These are phyloP conservation scores for Myotis brandtii DNA, from an alignment of 2,113 vertebrate species.

Conservation along the genomic window DNA sequence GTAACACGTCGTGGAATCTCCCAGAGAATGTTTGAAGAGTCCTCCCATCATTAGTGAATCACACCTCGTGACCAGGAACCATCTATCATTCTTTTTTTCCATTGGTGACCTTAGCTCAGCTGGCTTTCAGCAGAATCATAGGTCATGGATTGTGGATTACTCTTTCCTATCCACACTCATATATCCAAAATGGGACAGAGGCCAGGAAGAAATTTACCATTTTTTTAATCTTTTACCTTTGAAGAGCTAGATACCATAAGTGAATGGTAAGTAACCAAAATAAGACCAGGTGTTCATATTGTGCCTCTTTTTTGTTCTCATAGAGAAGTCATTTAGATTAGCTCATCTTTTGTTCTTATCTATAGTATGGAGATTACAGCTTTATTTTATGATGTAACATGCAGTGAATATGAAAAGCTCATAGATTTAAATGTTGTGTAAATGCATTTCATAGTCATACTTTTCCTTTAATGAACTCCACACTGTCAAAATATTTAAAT, in stretches of 20 bases:
- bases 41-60: background rate
- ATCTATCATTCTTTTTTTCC: conserved; percentile 17
- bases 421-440: conserved; percentile 12
- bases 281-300: background rate
- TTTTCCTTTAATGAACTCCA: conserved; percentile 51
- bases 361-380: background rate
- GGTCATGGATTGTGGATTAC: background rate
- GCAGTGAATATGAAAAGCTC: background rate
- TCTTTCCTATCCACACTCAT: background rate
- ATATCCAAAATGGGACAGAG: background rate
- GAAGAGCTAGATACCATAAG: background rate
- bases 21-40: background rate
- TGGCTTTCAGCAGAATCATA: background rate
- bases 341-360: background rate
- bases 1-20: background rate
- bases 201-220: background rate
- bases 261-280: conserved; percentile 24
- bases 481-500: conserved; percentile 23
- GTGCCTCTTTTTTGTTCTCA: background rate
- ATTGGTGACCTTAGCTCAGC: conserved; percentile 29
- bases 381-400: background rate
- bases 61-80: background rate
- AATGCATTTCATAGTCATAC: background rate
- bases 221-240: conserved; percentile 3
- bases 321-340: conserved; percentile 38